A percentile compares a stretch with the other conserved stretches of the same genome.
Evolutionary conservation across 1,140 invertebrate species (phyloP).

Genomic region (Drosophila oshimai): DNA sequence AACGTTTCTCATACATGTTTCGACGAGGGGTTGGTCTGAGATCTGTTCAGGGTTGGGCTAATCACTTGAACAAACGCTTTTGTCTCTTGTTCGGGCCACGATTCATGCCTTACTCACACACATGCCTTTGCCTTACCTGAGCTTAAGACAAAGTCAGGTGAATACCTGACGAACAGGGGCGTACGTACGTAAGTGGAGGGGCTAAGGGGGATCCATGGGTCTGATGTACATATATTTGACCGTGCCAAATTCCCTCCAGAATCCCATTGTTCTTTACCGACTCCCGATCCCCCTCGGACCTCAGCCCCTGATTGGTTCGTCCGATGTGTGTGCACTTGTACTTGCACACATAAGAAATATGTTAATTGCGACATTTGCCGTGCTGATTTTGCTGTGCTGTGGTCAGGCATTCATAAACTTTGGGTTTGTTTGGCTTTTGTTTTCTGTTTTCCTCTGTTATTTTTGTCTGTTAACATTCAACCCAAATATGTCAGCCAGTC

Average conservation of each 20-base stretch:
- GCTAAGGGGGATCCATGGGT: neutral
- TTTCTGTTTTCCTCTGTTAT: conserved; percentile 21
- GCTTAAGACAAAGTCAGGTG: conserved; percentile 15
- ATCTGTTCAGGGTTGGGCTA: conserved; percentile 20
- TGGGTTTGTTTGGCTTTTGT: conserved; percentile 2
- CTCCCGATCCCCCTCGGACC: conserved; percentile 1
- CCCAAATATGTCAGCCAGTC: conserved; percentile 60
- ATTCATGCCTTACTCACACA: conserved; percentile 7
- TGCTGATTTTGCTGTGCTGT: conserved; percentile 61
- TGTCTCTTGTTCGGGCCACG: conserved; percentile 9
- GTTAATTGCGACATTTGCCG: conserved; percentile 74
- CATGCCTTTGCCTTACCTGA: too few species aligned
- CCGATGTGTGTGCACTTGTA: conserved; percentile 36
- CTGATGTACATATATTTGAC: neutral
- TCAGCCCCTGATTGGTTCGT: too few species aligned
- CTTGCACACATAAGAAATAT: conserved; percentile 55
- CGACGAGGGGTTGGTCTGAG: neutral
- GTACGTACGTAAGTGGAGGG: too few species aligned
- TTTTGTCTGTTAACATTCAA: conserved; percentile 54
- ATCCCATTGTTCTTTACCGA: conserved; percentile 3
- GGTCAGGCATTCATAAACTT: conserved; percentile 50
- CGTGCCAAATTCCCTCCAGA: neutral
- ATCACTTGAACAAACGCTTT: conserved; percentile 37
- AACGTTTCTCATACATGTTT: neutral
- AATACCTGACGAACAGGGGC: conserved; percentile 6